Evolutionary conservation across 2,888 invertebrate genomes (phyloP), one percentile per base, ranked within the genome.

Genomic region (Ochropleura plecta): DNA sequence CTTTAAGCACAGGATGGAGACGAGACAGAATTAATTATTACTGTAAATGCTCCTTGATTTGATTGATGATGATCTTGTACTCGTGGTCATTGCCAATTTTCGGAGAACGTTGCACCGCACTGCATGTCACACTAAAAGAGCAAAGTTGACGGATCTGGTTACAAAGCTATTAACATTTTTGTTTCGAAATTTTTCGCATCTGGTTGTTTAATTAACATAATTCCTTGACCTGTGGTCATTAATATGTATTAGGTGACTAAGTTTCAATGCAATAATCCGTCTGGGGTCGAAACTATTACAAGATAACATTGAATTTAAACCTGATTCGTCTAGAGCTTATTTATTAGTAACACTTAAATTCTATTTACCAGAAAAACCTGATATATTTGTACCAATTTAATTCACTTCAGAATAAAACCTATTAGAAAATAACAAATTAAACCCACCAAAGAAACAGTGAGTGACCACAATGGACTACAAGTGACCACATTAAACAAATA

Each of bases 21-120:
- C 78, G 79, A 81, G 84, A 84, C 83, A 70, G 53, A 9, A 76
- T 84, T 83, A 86, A 85, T 87, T 76, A 83, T 80, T 73, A 76
- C 40, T 62, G 71, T 73, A 78, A 75, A 74, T 70, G 81, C 60
- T 80, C 30, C 57, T 70, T 84, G 64, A 70, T 81, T 66, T 84
- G 84, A 80, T 82, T 82, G 69, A 82, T 81, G 79, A 66, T 73
- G 44, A 63, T 63, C 73, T 46, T 51, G 44, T 60, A 30, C 30
- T 30, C 30, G 55, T 66, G 70, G 68, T 71, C 71, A 46, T 66
- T 82, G 81, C 76, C 64, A 80, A 70, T 81, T 82, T 79, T 83
- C 5, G 30, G 53, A 84, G 76, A 68, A 70, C 81, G 68, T 64
- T 80, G 76, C 72, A 44, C 77, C 30, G 0, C 7, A 49, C 12